Base-by-base conservation (phyloP, 2,797 vertebrate genomes). In the Setipinna tenuifilis region DNA sequence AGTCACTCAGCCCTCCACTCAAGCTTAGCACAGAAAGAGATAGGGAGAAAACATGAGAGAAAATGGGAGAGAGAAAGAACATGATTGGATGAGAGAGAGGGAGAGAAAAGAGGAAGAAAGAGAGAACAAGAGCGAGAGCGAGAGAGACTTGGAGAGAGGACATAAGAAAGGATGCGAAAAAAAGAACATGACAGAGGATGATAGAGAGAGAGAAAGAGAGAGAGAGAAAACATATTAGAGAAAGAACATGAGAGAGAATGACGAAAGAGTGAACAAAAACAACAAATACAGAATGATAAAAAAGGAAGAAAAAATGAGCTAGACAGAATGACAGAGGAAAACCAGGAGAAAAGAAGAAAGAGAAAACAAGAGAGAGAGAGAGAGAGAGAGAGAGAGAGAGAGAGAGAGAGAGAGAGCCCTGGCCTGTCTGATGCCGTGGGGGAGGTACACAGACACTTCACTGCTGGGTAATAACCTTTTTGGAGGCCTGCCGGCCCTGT, bases 391-490 rank as follows among this genome's bases (percentile, higher is more conserved):
- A 41, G 35, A 41, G 35, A 41, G 5, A 41, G 35, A 41, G 5
- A 41, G 35, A 41, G 35, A 41, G 35, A 41, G 35, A 41, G 2
- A 41, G 35, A 31, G 14, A 75, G 28, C 68, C 25, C 31, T 75
- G 68, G 35, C 68, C 31, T 41, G 65, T 9, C 6, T 9, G 9
- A 21, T 35, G 31, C 31, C 17, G 16, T 14, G 28, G 71, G 71
- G n/a, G 6, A 65, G 61, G 41, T 31, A n/a, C 62, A 21, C 16
- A 31, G 59, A 50, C n/a, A 54, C 3, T 28, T 14, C 6, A 57
- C 5, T 44, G 50, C 65, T 84, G 17, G 23, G 59, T 80, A 44
- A 83, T 83, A 83, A 46, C 59, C 82, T 54, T 57, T 86, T 11
- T 28, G 57, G n/a, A 62, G 23, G 23, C 58, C 75, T 80, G 75